Conservation (phyloP, 2,113 vertebrate genomes). For the Podiceps cristatus region DNA sequence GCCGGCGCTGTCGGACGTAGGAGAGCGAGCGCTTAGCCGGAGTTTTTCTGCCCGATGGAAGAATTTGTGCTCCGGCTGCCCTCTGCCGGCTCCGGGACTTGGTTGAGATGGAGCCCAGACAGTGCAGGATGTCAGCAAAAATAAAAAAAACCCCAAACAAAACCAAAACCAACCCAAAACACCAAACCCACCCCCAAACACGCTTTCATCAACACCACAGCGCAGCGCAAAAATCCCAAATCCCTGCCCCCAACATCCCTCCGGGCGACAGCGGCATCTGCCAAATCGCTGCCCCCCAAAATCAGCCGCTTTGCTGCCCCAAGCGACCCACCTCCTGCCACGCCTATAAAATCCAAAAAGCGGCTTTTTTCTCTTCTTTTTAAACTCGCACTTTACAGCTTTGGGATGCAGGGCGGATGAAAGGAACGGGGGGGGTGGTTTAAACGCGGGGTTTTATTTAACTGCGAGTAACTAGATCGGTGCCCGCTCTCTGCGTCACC, state of each 20-base stretch:
- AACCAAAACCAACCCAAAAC: too few species aligned
- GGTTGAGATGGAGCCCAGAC: neutral
- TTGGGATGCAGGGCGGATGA: neutral
- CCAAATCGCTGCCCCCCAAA: neutral
- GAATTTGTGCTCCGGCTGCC: conserved; percentile 30
- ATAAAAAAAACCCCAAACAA: neutral
- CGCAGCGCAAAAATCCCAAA: too few species aligned
- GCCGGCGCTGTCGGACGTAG: fast-evolving
- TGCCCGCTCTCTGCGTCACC: neutral
- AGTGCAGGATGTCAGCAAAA: neutral
- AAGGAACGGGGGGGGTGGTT: neutral
- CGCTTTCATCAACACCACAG: fast-evolving
- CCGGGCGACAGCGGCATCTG: fast-evolving
- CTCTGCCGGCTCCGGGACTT: conserved; percentile 11
- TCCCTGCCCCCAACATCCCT: too few species aligned
- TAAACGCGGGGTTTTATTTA: neutral
- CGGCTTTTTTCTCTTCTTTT: neutral
- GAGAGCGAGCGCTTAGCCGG: neutral
- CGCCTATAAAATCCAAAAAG: neutral
- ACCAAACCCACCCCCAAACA: neutral
- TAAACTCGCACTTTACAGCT: neutral
- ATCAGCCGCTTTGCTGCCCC: fast-evolving
- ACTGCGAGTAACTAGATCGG: neutral
- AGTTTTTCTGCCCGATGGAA: neutral
- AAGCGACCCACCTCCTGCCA: neutral